Base-by-base conservation (phyloP, 1,140 invertebrate species). In the Drepana arcuata region DNA sequence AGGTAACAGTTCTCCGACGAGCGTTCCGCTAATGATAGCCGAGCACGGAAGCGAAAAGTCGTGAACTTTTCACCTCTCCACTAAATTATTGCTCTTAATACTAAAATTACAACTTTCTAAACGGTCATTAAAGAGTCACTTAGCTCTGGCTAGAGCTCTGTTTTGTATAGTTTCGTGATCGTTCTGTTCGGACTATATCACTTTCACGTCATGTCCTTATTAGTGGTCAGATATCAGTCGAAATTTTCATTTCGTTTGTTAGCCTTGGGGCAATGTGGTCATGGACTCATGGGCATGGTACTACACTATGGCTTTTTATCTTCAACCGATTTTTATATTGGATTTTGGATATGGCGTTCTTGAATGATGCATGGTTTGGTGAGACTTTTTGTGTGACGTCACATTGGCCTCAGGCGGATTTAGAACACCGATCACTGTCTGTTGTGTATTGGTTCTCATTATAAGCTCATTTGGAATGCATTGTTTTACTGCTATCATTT, bases 131-230 rank as follows among this genome's bases (percentile, higher is more conserved):
- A n/a, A n/a, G n/a, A n/a, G n/a, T n/a, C n/a, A n/a, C n/a, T n/a
- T n/a, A n/a, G n/a, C n/a, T n/a, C n/a, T n/a, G n/a, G n/a, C n/a
- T n/a, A n/a, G n/a, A n/a, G n/a, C n/a, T n/a, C n/a, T n/a, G n/a
- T n/a, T n/a, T n/a, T n/a, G n/a, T n/a, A n/a, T n/a, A n/a, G 56
- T 70, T 59, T 51, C 50, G 52, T 32, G 41, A 47, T 49, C 38
- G 45, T 50, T 53, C 62, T 61, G 57, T 51, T 42, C 35, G 31
- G 30, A 26, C 48, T 47, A 48, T 61, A 56, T 70, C 60, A 54
- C 71, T 72, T 72, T 75, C 68, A 63, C 70, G 56, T 40, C 44
- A 57, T 54, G 54, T 55, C 66, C 61, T 67, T 65, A 64, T 62
- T 66, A 49, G 54, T 55, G 48, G 32, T 55, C 34, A 23, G 48